Percentiles rank a stretch among this genome's conserved stretches.
Conservation (phyloP, 2,113 vertebrate genomes). For the Castor canadensis region DNA sequence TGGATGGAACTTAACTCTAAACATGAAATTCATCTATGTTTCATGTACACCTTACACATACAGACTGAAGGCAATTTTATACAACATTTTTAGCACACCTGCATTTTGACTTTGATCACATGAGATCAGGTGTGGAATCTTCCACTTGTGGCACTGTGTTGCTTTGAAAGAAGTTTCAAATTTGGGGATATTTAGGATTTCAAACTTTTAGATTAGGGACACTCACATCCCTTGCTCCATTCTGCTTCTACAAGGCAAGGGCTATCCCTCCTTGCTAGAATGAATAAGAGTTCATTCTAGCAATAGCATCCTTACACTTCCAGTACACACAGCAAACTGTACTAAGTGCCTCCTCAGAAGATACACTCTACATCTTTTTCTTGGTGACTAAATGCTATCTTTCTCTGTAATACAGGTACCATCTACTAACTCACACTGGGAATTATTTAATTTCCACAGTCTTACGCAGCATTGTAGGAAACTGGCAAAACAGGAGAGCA, state of each 20-base stretch:
- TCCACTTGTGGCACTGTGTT: background rate
- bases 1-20: background rate
- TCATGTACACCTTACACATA: background rate
- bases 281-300: background rate
- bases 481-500: background rate
- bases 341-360: conserved; percentile 1
- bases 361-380: background rate
- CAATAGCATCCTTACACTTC: background rate
- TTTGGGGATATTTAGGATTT: background rate
- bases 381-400: background rate
- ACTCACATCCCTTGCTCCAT: background rate
- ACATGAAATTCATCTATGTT: background rate
- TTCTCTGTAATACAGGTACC: background rate
- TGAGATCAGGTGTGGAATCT: background rate
- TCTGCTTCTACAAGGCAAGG: background rate
- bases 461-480: background rate
- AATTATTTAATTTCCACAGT: background rate
- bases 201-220: background rate
- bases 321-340: background rate
- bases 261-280: background rate
- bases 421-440: background rate
- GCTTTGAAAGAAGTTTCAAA: background rate
- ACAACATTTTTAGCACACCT: background rate
- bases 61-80: background rate
- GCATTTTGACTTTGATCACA: background rate